Evolutionary conservation across 2,113 vertebrate species (phyloP).

Genomic region (Takifugu bimaculatus): DNA sequence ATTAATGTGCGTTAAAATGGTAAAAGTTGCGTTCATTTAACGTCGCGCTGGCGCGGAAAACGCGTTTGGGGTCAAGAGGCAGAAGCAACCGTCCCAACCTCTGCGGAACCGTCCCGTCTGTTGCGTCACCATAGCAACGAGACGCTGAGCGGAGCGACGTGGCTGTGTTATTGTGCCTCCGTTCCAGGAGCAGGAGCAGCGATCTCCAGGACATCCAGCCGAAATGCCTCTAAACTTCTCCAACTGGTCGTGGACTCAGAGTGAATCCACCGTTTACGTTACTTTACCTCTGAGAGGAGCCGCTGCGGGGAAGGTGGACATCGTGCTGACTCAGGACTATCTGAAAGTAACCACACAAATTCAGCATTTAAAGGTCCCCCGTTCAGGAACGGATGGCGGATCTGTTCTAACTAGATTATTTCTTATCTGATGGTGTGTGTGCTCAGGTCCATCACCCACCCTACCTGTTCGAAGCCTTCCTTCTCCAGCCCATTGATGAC

Average conservation of each 20-base stretch:
- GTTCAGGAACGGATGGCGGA: not conserved
- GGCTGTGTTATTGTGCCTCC: too few species aligned
- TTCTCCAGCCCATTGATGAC: conserved; percentile 82
- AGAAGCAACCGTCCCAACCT: too few species aligned
- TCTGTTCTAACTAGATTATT: not conserved
- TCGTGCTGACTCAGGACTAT: conserved; percentile 83
- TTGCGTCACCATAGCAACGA: conserved; percentile 32
- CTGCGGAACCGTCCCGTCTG: too few species aligned
- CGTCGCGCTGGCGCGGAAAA: too few species aligned
- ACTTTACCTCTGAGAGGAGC: conserved; percentile 79
- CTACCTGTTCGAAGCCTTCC: conserved; percentile 86
- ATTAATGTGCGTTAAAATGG: too few species aligned
- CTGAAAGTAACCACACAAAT: conserved; percentile 78
- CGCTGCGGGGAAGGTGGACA: conserved; percentile 58
- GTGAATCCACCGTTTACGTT: conserved; percentile 66
- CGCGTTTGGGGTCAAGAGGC: too few species aligned
- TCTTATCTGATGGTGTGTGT: not conserved
- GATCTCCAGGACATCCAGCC: too few species aligned
- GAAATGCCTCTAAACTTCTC: conserved; percentile 82
- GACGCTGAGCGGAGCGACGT: conserved; percentile 4
- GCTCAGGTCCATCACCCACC: conserved; percentile 85
- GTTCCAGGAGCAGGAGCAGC: too few species aligned
- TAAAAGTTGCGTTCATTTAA: too few species aligned
- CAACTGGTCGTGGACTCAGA: conserved; percentile 85
- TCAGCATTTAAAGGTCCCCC: too few species aligned